These are phyloP conservation scores for Probosciger aterrimus DNA, from an alignment of 2,113 vertebrate genomes.

Conservation along the genomic window DNA sequence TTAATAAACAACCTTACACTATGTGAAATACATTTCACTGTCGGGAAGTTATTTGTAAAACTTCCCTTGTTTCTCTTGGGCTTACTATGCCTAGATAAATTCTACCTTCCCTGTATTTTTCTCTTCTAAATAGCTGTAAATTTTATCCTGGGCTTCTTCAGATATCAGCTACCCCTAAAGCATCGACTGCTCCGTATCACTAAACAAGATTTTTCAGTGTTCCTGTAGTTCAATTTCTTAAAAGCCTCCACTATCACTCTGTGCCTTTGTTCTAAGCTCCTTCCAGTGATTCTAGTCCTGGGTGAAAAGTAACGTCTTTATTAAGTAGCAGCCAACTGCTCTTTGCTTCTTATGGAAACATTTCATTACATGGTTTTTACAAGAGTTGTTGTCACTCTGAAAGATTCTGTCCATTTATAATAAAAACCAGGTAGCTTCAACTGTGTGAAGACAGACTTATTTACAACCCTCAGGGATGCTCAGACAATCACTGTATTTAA, in stretches of 20 bases:
- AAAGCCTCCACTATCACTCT: neutral
- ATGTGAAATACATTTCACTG: neutral
- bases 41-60: neutral
- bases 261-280: neutral
- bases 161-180: neutral
- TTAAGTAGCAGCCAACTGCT: neutral
- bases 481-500: slow-evolving; percentile 24
- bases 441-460: neutral
- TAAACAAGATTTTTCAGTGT: neutral
- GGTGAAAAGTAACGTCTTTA: neutral
- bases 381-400: too few species aligned
- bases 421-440: neutral
- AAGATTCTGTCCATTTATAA: neutral
- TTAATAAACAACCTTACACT: neutral
- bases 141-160: neutral
- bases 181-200: neutral
- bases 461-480: neutral
- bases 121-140: neutral
- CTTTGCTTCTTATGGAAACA: neutral
- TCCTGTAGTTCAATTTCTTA: neutral
- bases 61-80: neutral
- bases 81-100: neutral
- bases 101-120: neutral
- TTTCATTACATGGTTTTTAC: neutral
- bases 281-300: neutral